Evolutionary conservation across 2,888 invertebrate genomes (phyloP), one percentile per base, ranked within the genome.

Genomic region (Andrena bicolor): DNA sequence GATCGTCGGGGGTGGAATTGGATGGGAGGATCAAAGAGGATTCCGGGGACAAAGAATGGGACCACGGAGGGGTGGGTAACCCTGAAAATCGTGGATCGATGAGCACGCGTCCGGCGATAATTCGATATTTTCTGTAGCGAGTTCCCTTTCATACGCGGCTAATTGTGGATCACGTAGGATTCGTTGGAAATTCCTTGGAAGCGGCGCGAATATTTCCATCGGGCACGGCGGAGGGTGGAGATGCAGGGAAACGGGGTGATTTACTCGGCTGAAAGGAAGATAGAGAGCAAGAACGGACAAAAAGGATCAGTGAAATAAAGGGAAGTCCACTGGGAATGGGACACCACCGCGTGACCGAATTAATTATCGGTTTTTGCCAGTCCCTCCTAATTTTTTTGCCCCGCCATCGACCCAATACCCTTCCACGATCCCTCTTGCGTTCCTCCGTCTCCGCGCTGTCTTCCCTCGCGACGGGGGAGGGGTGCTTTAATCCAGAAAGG

Each of bases 281-380:
- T 10, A 20, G 35, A 48, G 41, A 20, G 10, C 56, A 73, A 68
- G 72, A 49, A 64, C 23, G 61, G 53, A 70, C 61, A 68, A 60
- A 74, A 60, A 58, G 68, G 60, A 69, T 51, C 20, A 3, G 51
- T 51, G 56, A 75, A 26, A 82, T 73, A 68, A 80, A 78, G 60
- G 71, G 64, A 63, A 56, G 72, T 69, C 53, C 48, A 73, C 35
- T 56, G 2, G 58, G 77, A 80, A 75, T 41, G 77, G 72, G 65
- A 76, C 56, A 69, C 69, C 61, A 56, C 64, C 49, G 51, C 69
- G 80, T 86, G 86, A 87, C 81, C 81, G 80, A 88, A 88, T 88
- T 86, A 88, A 88, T 88, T 88, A 88, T 88, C 76, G 83, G 86
- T 87, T 88, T 88, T 88, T 80, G 20, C 68, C 41, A 69, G 64